phyloP scores from a whole-genome alignment of 2,888 invertebrate genomes.

The Eledona agricola region DNA sequence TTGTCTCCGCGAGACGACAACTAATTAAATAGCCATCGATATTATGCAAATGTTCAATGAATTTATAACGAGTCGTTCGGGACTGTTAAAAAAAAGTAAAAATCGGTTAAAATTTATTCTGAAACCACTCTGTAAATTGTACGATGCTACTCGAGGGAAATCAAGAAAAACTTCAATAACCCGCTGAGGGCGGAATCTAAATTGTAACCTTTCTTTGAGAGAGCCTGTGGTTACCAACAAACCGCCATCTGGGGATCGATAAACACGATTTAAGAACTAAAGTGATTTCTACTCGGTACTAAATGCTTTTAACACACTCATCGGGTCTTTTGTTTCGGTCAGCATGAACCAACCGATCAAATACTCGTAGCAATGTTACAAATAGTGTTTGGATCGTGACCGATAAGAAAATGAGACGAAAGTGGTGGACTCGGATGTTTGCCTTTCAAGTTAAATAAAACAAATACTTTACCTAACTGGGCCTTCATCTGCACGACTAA shows the following conservation, averaged over 20 bases:
- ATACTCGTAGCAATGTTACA: too few species aligned
- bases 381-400: not conserved
- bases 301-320: slow-evolving; percentile 41
- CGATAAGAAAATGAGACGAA: slow-evolving; percentile 31
- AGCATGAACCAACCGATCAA: too few species aligned
- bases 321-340: slow-evolving; percentile 18
- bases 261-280: slow-evolving; percentile 53
- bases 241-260: slow-evolving; percentile 54
- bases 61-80: slow-evolving; percentile 23
- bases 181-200: slow-evolving; percentile 49
- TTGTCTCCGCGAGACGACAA: not conserved
- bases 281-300: slow-evolving; percentile 47
- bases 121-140: slow-evolving; percentile 43
- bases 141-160: slow-evolving; percentile 50
- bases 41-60: slow-evolving; percentile 29
- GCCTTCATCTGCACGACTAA: slow-evolving; percentile 49
- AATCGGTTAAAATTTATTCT: slow-evolving; percentile 42
- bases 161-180: slow-evolving; percentile 56
- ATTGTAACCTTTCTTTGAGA: slow-evolving; percentile 51
- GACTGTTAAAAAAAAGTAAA: slow-evolving; percentile 26
- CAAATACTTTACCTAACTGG: slow-evolving; percentile 51
- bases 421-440: slow-evolving; percentile 43
- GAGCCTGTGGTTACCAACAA: slow-evolving; percentile 50
- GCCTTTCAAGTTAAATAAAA: slow-evolving; percentile 49
- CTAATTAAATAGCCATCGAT: slow-evolving; percentile 21